phyloP scores from a whole-genome alignment of 2,888 invertebrate genomes.

The Xanthorhoe spadicearia region DNA sequence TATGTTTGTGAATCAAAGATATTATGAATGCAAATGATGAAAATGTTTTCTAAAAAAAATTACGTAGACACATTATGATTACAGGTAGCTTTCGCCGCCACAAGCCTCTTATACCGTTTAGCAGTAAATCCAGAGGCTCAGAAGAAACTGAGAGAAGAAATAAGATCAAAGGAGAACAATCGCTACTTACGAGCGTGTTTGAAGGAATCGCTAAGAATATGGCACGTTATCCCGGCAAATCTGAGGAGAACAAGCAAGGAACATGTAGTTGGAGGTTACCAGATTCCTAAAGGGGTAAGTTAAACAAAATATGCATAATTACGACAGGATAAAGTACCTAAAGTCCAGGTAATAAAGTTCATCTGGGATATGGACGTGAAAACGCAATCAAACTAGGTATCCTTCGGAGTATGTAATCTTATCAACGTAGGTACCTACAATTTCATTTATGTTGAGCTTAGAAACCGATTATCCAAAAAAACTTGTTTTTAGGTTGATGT shows the following conservation, averaged over 20 bases:
- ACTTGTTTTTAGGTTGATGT: conserved; percentile 86
- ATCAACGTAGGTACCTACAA: no score
- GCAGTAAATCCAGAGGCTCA: conserved; percentile 82
- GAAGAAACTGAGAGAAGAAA: conserved; percentile 73
- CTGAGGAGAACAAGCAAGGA: conserved; percentile 70
- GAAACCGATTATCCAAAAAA: no score
- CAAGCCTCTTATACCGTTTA: conserved; percentile 80
- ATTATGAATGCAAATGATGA: no score
- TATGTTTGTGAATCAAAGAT: no score
- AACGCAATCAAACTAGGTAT: no score
- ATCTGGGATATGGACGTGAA: no score
- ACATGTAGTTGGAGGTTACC: conserved; percentile 71
- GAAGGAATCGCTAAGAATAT: conserved; percentile 84
- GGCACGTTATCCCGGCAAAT: conserved; percentile 69
- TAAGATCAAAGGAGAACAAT: conserved; percentile 55
- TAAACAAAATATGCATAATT: background rate
- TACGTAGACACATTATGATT: conserved; percentile 34
- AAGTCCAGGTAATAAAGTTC: background rate
- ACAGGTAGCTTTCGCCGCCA: conserved; percentile 72
- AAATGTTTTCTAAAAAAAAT: no score
- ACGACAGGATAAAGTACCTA: background rate
- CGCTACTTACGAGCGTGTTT: conserved; percentile 86
- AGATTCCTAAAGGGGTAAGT: conserved; percentile 75
- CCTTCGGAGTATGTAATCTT: no score
- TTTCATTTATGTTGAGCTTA: no score